Conservation (phyloP, 2,113 vertebrate species). For the Nestor notabilis region DNA sequence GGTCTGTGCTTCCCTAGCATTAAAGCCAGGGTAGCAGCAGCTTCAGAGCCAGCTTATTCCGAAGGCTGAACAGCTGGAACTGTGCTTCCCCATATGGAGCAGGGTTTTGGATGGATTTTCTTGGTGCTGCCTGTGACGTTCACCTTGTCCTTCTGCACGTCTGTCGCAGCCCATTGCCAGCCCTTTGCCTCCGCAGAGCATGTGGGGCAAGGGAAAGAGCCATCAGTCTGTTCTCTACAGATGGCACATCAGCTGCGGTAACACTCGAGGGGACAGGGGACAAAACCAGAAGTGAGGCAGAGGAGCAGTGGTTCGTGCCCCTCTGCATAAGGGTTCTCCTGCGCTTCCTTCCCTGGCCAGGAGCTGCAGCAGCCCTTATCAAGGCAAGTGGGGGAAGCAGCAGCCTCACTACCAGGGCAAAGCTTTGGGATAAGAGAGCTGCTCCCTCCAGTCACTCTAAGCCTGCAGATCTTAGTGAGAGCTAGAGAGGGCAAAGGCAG, state of each 20-base stretch:
- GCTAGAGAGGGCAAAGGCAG: neutral
- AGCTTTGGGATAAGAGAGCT: neutral
- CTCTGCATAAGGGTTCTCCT: neutral
- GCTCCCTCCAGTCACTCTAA: neutral
- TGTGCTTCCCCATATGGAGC: slow-evolving; percentile 23
- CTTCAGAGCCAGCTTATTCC: neutral
- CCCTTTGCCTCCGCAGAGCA: neutral
- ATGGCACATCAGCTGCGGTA: neutral
- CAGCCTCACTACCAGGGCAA: neutral
- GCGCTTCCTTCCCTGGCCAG: neutral
- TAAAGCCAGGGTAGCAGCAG: neutral
- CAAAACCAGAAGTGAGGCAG: neutral
- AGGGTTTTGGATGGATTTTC: neutral
- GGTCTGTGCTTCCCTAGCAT: neutral
- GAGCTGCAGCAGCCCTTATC: neutral
- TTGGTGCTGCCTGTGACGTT: slow-evolving; percentile 26
- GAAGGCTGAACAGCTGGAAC: slow-evolving; percentile 21
- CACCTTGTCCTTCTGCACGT: neutral
- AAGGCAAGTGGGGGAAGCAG: neutral
- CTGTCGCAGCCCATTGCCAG: neutral
- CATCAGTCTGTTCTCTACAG: neutral
- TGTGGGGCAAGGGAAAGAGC: neutral
- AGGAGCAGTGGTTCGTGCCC: neutral
- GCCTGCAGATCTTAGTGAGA: neutral
- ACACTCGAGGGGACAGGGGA: neutral